Evolutionary conservation across 2,113 vertebrate species (phyloP), one percentile per base, ranked within the genome.

Genomic region (Oceanodroma tethys): DNA sequence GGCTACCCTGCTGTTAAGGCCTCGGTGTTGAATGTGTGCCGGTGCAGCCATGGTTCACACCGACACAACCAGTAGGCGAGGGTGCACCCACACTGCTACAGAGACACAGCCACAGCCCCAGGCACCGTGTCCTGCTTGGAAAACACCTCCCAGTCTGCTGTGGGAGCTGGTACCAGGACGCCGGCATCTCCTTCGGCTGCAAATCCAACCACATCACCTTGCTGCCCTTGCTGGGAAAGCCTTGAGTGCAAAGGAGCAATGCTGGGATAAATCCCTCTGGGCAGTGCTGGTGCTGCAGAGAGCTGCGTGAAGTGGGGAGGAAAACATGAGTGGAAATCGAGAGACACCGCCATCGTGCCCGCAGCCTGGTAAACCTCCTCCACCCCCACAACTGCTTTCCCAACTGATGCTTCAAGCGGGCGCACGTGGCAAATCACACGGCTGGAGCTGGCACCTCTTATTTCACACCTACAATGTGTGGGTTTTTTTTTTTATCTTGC

Each of bases 351-450:
- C 60, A 34, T 4, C 0, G 0, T 30, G 27, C n/a, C 25, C 4
- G 3, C 47, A 26, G 32, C 38, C 50, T 9, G 0, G 1, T 25
- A 59, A 40, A 40, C 21, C 53, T 79, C 13, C 40, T 53, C 7
- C 34, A 27, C 7, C 13, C 29, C n/a, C n/a, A 50, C 7, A 48
- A 32, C 13, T 55, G 48, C 48, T 14, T 73, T 70, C n/a, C 72
- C 42, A 70, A 10, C 27, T 11, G 66, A 79, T 13, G 48, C 53
- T 85, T 81, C 66, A 38, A 86, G 50, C 45, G 58, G 38, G 66
- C 0, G 1, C 60, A 48, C 0, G 4, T 25, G 87, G 34, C 45
- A 56, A 81, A 32, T 72, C 80, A 85, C 36, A 19, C 0, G 0
- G 43, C 43, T 82, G 10, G 48, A 94, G 66, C 34, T 87, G 48